These are phyloP conservation scores for Asteroscopus sphinx DNA, from an alignment of 2,888 invertebrate genomes.

Conservation along the genomic window DNA sequence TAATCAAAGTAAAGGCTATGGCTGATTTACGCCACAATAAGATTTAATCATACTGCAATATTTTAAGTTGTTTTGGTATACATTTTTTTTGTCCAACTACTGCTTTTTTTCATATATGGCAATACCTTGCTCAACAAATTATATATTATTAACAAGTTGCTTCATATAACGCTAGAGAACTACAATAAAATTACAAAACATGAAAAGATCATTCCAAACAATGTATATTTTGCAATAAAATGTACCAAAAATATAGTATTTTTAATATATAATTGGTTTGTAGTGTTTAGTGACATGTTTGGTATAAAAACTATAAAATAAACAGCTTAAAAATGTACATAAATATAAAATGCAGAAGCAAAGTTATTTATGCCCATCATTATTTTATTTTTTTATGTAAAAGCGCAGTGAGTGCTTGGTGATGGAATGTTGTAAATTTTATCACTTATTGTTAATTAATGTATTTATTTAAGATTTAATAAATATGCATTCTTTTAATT, in stretches of 20 bases:
- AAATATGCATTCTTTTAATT: constrained; percentile 80
- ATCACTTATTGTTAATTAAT: constrained; percentile 75
- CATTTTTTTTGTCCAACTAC: constrained; percentile 13
- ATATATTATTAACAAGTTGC: constrained; percentile 6
- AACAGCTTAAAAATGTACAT: constrained; percentile 29
- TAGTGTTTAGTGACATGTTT: constrained; percentile 35
- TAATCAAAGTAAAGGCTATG: constrained; percentile 36
- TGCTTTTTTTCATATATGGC: constrained; percentile 8
- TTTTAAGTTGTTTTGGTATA: constrained; percentile 2
- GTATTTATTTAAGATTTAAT: constrained; percentile 85
- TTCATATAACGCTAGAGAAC: constrained; percentile 8
- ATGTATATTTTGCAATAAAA: constrained; percentile 49
- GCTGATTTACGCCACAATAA: constrained; percentile 16
- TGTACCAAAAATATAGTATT: constrained; percentile 50
- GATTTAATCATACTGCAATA: constrained; percentile 24
- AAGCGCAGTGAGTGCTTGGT: constrained; percentile 66
- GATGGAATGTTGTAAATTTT: constrained; percentile 83
- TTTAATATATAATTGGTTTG: constrained; percentile 17
- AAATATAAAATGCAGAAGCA: constrained; percentile 24
- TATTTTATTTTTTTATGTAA: constrained; percentile 43
- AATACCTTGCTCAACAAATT: constrained; percentile 25
- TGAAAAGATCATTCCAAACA: constrained; percentile 58
- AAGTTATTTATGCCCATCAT: constrained; percentile 43
- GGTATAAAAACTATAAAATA: constrained; percentile 13
- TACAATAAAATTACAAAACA: constrained; percentile 24